Percentiles rank a stretch among this genome's conserved stretches.
These are phyloP conservation scores for Epinephelus awoara DNA, from an alignment of 2,797 vertebrate species.

Conservation along the genomic window DNA sequence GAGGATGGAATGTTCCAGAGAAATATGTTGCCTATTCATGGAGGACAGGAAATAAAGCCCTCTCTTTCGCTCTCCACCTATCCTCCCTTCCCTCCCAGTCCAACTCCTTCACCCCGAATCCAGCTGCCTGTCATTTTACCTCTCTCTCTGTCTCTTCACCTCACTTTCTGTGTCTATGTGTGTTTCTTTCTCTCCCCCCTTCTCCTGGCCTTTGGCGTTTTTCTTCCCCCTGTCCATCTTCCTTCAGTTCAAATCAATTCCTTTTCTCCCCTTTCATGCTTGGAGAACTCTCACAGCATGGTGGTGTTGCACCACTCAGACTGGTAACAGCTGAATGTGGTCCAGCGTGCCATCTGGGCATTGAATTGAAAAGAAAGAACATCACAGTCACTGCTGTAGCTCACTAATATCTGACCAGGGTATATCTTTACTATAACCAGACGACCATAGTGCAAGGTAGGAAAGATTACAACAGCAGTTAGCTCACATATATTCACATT, in stretches of 20 bases:
- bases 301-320: slow-evolving; percentile 44
- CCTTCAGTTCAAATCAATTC: slow-evolving; percentile 45
- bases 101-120: slow-evolving; percentile 51
- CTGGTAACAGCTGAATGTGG: slow-evolving; percentile 40
- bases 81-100: slow-evolving; percentile 35
- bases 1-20: slow-evolving; percentile 81
- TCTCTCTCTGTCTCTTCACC: slow-evolving; percentile 15
- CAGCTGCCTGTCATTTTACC: slow-evolving; percentile 40
- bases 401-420: slow-evolving; percentile 22
- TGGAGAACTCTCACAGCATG: slow-evolving; percentile 50
- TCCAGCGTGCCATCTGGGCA: slow-evolving; percentile 56
- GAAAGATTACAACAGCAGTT: slow-evolving; percentile 29
- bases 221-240: slow-evolving; percentile 46
- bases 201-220: slow-evolving; percentile 29
- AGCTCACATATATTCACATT: slow-evolving; percentile 20
- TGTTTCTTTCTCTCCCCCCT: neutral
- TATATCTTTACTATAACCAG: slow-evolving; percentile 20
- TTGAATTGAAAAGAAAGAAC: slow-evolving; percentile 10
- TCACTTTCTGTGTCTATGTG: slow-evolving; percentile 3
- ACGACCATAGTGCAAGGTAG: slow-evolving; percentile 5
- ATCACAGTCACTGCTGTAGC: neutral
- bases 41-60: slow-evolving; percentile 78
- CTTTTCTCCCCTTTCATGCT: slow-evolving; percentile 54
- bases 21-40: slow-evolving; percentile 82
- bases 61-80: slow-evolving; percentile 37